Evolutionary conservation across 2,888 invertebrate genomes (phyloP).

Genomic region (Cremastinae sp.): DNA sequence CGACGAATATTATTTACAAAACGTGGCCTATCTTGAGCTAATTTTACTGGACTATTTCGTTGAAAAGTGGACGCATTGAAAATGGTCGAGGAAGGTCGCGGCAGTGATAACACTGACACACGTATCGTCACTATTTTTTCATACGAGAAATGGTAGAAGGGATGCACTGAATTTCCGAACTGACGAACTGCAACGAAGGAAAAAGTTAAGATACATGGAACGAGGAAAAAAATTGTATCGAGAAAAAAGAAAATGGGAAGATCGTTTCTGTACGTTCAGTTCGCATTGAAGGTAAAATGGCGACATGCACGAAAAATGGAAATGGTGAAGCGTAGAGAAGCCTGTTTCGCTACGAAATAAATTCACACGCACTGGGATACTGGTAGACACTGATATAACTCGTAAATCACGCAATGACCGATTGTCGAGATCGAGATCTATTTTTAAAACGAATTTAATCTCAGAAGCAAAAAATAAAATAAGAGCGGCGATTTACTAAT

Average conservation of each 20-base stretch:
- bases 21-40: not conserved
- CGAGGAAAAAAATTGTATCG: not conserved
- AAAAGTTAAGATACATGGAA: not conserved
- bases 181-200: slow-evolving; percentile 16
- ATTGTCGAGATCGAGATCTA: slow-evolving; percentile 26
- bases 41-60: slow-evolving; percentile 6
- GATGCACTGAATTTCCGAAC: slow-evolving; percentile 41
- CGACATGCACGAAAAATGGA: not conserved
- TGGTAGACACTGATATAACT: slow-evolving; percentile 16
- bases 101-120: slow-evolving; percentile 11
- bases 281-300: not conserved
- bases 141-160: slow-evolving; percentile 44
- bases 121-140: slow-evolving; percentile 54
- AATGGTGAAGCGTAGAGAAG: not conserved
- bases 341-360: not conserved
- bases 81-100: slow-evolving; percentile 3
- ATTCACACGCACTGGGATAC: slow-evolving; percentile 49
- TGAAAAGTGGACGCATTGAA: no score
- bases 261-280: slow-evolving; percentile 10
- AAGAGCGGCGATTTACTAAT: not conserved
- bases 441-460: slow-evolving; percentile 32
- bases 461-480: slow-evolving; percentile 33
- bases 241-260: not conserved
- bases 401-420: slow-evolving; percentile 50
- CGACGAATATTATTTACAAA: no score